These are phyloP conservation scores for Sogatella furcifera DNA, from an alignment of 1,140 invertebrate species.

Conservation along the genomic window DNA sequence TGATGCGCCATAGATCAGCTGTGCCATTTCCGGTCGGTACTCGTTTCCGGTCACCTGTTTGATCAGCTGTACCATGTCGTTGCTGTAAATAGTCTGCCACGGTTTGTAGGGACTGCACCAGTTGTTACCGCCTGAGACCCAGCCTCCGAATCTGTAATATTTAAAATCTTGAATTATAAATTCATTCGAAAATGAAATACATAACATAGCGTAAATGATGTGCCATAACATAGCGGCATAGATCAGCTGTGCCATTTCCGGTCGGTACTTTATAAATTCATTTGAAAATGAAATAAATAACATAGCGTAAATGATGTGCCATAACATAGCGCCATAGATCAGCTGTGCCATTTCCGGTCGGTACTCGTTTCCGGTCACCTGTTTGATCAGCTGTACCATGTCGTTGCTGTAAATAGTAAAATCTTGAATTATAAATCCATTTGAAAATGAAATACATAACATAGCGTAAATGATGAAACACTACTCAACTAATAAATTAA, in stretches of 20 bases:
- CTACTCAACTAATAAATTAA: too few species aligned
- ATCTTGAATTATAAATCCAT: too few species aligned
- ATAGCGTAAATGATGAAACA: too few species aligned
- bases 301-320: too few species aligned
- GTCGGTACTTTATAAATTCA: too few species aligned
- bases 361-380: slow-evolving; percentile 11
- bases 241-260: slow-evolving; percentile 25
- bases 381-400: slow-evolving; percentile 40
- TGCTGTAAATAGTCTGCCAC: slow-evolving; percentile 77
- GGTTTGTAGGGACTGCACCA: slow-evolving; percentile 83
- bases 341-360: slow-evolving; percentile 13
- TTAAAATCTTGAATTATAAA: slow-evolving; percentile 4
- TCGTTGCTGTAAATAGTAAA: slow-evolving; percentile 71
- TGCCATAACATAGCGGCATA: too few species aligned
- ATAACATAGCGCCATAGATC: slow-evolving; percentile 51
- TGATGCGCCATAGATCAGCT: slow-evolving; percentile 49
- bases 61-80: slow-evolving; percentile 48
- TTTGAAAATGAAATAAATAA: too few species aligned
- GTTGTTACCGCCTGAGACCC: slow-evolving; percentile 55
- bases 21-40: slow-evolving; percentile 3
- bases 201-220: too few species aligned
- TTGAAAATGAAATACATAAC: too few species aligned
- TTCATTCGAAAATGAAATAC: too few species aligned
- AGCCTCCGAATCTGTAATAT: slow-evolving; percentile 36
- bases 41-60: slow-evolving; percentile 12